Evolutionary conservation across 1,140 invertebrate species (phyloP).

Genomic region (Pseudachorutes palmiensis): DNA sequence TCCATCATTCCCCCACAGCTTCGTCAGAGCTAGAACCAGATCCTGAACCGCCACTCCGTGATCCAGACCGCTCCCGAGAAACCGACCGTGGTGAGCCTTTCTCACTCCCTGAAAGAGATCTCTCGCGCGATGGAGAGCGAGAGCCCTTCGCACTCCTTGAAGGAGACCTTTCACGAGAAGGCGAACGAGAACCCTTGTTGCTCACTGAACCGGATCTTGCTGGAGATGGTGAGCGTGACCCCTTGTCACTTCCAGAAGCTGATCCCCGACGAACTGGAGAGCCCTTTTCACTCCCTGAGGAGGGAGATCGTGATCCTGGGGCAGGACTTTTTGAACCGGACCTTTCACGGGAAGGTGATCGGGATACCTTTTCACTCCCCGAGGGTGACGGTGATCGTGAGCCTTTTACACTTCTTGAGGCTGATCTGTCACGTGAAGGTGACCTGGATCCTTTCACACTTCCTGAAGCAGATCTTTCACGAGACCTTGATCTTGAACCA

Average conservation of each 20-base stretch:
- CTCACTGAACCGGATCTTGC: conserved; percentile 41
- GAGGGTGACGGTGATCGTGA: too few species aligned
- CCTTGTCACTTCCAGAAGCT: conserved; percentile 37
- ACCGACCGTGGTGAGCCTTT: conserved; percentile 42
- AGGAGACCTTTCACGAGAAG: conserved; percentile 41
- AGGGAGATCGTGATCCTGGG: too few species aligned
- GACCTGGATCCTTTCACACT: conserved; percentile 38
- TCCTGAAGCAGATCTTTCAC: conserved; percentile 38
- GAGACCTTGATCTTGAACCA: conserved; percentile 37
- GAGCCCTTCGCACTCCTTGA: conserved; percentile 44
- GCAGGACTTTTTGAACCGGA: too few species aligned
- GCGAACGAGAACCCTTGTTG: conserved; percentile 40
- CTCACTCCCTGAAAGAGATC: conserved; percentile 44
- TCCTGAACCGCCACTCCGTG: conserved; percentile 21
- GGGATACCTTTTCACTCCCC: too few species aligned
- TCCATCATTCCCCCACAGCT: too few species aligned
- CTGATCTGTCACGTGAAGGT: conserved; percentile 39
- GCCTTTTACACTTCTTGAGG: too few species aligned
- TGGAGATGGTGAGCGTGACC: conserved; percentile 38
- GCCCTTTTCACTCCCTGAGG: too few species aligned
- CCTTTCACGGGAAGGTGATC: too few species aligned
- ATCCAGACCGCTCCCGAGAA: conserved; percentile 36
- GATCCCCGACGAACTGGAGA: too few species aligned
- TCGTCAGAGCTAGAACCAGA: neutral
- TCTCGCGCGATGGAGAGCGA: too few species aligned